These are phyloP conservation scores for Apodemia mormo DNA, from an alignment of 2,888 invertebrate species.

Conservation along the genomic window DNA sequence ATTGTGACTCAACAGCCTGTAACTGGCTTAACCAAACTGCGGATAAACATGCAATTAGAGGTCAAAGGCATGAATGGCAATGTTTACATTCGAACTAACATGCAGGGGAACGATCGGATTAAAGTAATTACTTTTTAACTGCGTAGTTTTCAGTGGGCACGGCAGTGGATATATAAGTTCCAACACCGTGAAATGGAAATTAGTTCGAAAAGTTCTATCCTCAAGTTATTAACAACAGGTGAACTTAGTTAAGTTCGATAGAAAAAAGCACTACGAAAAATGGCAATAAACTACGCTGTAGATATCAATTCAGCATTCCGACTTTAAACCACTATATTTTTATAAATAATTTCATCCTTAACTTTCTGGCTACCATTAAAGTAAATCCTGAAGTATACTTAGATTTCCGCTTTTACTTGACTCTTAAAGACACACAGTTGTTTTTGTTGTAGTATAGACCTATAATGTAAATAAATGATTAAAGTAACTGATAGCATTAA, in stretches of 20 bases:
- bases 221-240: slow-evolving; percentile 2
- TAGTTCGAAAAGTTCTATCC: slow-evolving; percentile 12
- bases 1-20: background rate
- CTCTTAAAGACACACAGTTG: no score
- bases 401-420: no score
- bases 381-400: background rate
- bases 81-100: background rate
- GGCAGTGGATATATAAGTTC: slow-evolving; percentile 4
- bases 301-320: slow-evolving; percentile 4
- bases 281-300: slow-evolving; percentile 4
- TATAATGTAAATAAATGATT: no score
- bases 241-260: slow-evolving; percentile 10
- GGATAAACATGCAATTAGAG: background rate
- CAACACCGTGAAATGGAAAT: background rate
- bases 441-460: no score
- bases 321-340: background rate
- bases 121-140: no score
- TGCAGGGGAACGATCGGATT: no score
- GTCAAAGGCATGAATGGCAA: slow-evolving; percentile 1
- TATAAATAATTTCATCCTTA: background rate
- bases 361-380: background rate
- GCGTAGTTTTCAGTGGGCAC: background rate
- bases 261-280: slow-evolving; percentile 10
- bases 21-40: background rate
- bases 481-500: no score